Conservation (phyloP, 1,140 invertebrate genomes). For the Dysdera silvatica region DNA sequence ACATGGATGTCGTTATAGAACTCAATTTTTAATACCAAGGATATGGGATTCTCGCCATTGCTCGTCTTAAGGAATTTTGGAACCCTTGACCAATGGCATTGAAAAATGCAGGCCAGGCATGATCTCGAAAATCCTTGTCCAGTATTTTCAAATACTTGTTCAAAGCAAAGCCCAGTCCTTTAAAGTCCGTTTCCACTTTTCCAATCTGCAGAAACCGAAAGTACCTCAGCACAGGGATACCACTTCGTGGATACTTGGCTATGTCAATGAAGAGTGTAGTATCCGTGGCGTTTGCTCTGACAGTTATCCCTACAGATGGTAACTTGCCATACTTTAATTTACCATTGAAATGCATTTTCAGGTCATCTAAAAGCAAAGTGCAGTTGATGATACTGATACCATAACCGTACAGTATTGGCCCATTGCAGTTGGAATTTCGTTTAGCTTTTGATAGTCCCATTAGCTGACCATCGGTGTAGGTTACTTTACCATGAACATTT, state of each 20-base stretch:
- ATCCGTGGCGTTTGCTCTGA: constrained; percentile 3
- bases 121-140: constrained; percentile 6
- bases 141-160: constrained; percentile 13
- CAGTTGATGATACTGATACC: constrained; percentile 19
- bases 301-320: constrained; percentile 19
- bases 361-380: constrained; percentile 4
- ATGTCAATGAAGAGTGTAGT: constrained; percentile 11
- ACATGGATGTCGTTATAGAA: too few relatives aligned
- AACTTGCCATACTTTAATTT: constrained; percentile 26
- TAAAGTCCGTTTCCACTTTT: background rate
- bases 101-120: constrained; percentile 5
- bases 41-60: constrained; percentile 4
- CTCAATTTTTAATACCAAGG: too few relatives aligned
- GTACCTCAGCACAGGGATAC: background rate
- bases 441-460: constrained; percentile 1
- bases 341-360: constrained; percentile 12
- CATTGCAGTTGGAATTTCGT: constrained; percentile 13
- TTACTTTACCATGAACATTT: constrained; percentile 21
- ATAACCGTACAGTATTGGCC: constrained; percentile 12
- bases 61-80: constrained; percentile 10
- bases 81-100: constrained; percentile 21
- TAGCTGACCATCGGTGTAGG: constrained; percentile 8
- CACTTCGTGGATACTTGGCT: background rate
- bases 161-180: constrained; percentile 8
- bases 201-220: constrained; percentile 13